Evolutionary conservation across 2,888 invertebrate species (phyloP).

Genomic region (Eristalis arbustorum): DNA sequence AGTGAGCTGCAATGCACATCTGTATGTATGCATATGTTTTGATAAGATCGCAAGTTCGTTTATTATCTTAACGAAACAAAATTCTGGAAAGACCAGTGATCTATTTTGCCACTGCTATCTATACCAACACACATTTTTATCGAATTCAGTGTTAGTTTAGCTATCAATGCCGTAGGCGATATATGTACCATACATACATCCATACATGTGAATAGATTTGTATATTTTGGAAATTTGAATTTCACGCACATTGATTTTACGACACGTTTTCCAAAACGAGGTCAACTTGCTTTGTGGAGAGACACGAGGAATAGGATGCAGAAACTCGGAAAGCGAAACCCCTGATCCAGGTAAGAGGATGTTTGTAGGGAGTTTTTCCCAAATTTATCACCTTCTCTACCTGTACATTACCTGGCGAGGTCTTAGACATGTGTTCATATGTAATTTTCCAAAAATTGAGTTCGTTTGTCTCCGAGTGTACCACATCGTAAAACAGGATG

Average conservation of each 20-base stretch:
- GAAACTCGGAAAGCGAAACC: not conserved
- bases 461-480: not conserved
- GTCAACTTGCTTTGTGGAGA: not conserved
- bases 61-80: not conserved
- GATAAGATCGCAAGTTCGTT: too few species aligned
- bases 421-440: not conserved
- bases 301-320: not conserved
- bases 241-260: not conserved
- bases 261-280: not conserved
- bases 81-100: not conserved
- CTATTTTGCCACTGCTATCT: not conserved
- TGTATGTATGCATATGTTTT: not conserved
- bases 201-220: not conserved
- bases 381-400: not conserved
- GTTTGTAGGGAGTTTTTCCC: not conserved
- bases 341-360: not conserved
- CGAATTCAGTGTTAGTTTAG: not conserved
- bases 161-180: not conserved
- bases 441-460: not conserved
- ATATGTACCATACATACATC: too few species aligned
- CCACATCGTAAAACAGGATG: not conserved
- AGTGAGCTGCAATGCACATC: too few species aligned
- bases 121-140: not conserved
- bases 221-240: not conserved
- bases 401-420: not conserved